These are phyloP conservation scores for Epinephelus awoara DNA, from an alignment of 2,797 vertebrate genomes.

Conservation along the genomic window DNA sequence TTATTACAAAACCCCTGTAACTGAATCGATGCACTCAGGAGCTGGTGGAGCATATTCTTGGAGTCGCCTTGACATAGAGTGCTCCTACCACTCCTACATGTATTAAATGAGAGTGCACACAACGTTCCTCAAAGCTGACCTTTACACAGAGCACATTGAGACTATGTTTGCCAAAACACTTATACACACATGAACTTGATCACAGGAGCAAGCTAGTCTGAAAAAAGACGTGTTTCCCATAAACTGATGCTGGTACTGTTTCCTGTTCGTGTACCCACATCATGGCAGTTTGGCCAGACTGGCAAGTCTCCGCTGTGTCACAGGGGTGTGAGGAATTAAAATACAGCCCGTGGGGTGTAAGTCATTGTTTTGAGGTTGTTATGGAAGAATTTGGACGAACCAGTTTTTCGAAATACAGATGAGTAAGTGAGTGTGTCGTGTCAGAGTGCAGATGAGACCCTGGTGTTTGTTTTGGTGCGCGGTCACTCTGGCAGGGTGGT, in stretches of 20 bases:
- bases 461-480: conserved; percentile 53
- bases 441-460: conserved; percentile 24
- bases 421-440: conserved; percentile 19
- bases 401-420: conserved; percentile 1
- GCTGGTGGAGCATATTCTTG: conserved; percentile 1
- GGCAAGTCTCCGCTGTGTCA: conserved; percentile 3
- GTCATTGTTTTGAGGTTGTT: conserved; percentile 41
- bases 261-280: neutral
- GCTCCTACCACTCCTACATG: conserved; percentile 18
- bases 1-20: conserved; percentile 6
- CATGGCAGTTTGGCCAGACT: neutral
- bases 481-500: conserved; percentile 57
- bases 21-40: neutral
- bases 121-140: conserved; percentile 23
- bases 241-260: conserved; percentile 1
- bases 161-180: neutral
- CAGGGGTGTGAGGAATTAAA: conserved; percentile 8
- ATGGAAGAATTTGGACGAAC: conserved; percentile 34
- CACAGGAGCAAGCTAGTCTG: neutral
- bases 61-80: conserved; percentile 49
- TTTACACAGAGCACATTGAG: conserved; percentile 20
- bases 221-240: neutral
- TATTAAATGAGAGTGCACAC: conserved; percentile 34
- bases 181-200: neutral
- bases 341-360: neutral